A percentile compares a stretch with the other conserved stretches of the same genome.
These are phyloP conservation scores for Dendrolimus kikuchii DNA, from an alignment of 1,140 invertebrate genomes.

Conservation along the genomic window DNA sequence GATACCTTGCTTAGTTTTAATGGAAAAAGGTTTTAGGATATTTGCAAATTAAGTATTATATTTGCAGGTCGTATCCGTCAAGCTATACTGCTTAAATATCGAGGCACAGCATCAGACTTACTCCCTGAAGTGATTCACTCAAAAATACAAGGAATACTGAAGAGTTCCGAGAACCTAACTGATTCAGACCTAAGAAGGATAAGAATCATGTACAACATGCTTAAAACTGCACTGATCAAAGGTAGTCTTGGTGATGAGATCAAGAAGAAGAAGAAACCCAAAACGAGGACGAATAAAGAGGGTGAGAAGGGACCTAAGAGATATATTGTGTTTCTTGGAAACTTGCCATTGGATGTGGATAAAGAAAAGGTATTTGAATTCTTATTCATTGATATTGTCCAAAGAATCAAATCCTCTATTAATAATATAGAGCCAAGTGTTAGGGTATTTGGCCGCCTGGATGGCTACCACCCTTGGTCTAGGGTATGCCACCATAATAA, in stretches of 20 bases:
- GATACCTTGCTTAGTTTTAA: neutral
- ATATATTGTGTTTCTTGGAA: conserved; percentile 63
- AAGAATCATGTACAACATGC: conserved; percentile 56
- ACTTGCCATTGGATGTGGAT: conserved; percentile 42
- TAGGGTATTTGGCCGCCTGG: no score
- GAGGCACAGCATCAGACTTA: conserved; percentile 29
- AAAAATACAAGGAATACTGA: conserved; percentile 39
- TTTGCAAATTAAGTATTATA: neutral
- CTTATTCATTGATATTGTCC: neutral
- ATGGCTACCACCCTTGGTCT: no score
- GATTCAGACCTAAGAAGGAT: conserved; percentile 47
- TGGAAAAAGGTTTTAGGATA: conserved; percentile 1
- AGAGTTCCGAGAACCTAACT: conserved; percentile 22
- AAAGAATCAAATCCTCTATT: neutral
- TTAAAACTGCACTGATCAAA: conserved; percentile 29
- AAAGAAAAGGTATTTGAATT: conserved; percentile 38
- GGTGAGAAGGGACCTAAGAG: conserved; percentile 41
- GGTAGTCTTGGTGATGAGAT: conserved; percentile 3
- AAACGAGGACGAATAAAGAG: conserved; percentile 12
- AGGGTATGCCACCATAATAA: no score
- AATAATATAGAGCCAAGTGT: no score
- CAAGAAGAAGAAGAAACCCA: conserved; percentile 11
- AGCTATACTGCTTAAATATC: conserved; percentile 32
- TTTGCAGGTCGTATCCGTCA: conserved; percentile 44
- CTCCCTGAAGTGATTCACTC: conserved; percentile 45